Base-by-base conservation (phyloP, 2,888 invertebrate species). In the Celastrina argiolus region DNA sequence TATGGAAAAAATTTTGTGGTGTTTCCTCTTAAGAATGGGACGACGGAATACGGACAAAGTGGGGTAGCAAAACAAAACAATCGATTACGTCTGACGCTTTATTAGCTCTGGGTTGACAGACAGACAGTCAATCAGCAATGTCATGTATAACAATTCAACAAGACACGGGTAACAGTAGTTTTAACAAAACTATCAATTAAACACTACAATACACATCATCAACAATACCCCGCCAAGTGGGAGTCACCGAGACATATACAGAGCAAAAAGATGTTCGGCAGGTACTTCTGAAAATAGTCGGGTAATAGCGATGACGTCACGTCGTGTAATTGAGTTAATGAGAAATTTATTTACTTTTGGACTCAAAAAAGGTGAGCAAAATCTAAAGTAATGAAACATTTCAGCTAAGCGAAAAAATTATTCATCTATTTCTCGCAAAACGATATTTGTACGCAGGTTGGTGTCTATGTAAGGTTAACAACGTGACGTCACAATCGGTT, bases 111-210 rank as follows among this genome's bases (percentile, higher is more conserved):
- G 85, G 84, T 84, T 88, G 90, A 90, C 87, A 89, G 85, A 84
- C 84, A 86, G 90, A 90, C 87, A 89, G 85, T 85, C 84, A 86
- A 88, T 87, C 83, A 81, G 85, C 80, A 85, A 88, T 88, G 87
- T 88, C 88, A 88, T 87, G 85, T 83, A 88, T 81, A 88, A 84
- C 87, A 87, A 87, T 87, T 89, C 76, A 91, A 90, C 90, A 90
- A 90, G 90, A 90, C 90, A 89, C 86, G 87, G 88, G 88, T 90
- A 91, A 91, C 87, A 86, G 86, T 85, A 88, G 89, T 88, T 89
- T 88, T 84, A 88, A 88, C 85, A 85, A 88, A 89, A 88, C 87
- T 84, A 88, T 80, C 72, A 80, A 84, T 88, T 87, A 84, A 85
- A 87, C 84, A 51, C 22, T 87, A 88, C 78, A 59, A 58, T 81